Base-by-base conservation (phyloP, 1,140 invertebrate species). In the Megathymus violae region DNA sequence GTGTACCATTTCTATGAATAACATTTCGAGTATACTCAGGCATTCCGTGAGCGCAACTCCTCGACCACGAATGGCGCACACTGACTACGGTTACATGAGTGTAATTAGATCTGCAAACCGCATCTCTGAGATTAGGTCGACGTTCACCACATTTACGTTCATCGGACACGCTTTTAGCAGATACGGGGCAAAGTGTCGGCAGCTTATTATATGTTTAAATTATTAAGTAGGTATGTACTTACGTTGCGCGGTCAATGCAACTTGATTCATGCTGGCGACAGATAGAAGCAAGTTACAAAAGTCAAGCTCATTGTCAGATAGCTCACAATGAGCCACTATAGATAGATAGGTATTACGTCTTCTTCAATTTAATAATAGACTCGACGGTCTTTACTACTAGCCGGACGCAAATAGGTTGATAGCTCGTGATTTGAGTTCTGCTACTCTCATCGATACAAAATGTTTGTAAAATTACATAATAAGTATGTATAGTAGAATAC, bases 281-380 rank as follows among this genome's bases (percentile, higher is more conserved):
- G 22, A 44, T 56, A 56, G 11, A 56, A 31, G 19, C 52, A 11
- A 17, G 14, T 4, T 56, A 7, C 52, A 56, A 58, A 58, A 58
- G 25, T 58, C 52, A 58, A 58, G 52, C 52, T 58, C 52, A 58
- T 58, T 58, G 52, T 58, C 52, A 58, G 52, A 58, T 58, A 58
- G 52, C n/a, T 22, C 19, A 15, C 14, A 56, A 27, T 56, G 34
- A 11, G 34, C 10, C 7, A 31, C 1, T 7, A 36, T 36, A 36
- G 34, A 36, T 31, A 31, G 22, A 9, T 52, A 22, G 34, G 34
- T 56, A 43, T 10, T 56, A 56, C 14, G 19, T 56, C 19, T 31
- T 43, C 19, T 43, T 56, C 51, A 11, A 56, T 43, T 56, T 56
- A 56, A 43, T 56, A 56, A 56, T 56, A 56, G 51, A 43, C 36